phyloP scores from a whole-genome alignment of 2,888 invertebrate species.

The Dryococelus australis region DNA sequence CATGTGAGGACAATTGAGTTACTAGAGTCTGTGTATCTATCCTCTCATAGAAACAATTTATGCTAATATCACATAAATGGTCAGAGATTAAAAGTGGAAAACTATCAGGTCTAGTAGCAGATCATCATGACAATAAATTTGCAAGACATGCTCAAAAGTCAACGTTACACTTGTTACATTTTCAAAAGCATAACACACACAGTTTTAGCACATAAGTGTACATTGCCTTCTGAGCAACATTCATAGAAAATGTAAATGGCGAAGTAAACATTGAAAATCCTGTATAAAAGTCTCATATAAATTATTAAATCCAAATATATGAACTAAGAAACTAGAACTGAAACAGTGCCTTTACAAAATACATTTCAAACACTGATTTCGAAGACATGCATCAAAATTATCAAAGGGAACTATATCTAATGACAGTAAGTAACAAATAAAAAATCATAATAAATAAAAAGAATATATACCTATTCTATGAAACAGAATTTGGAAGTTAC shows the following conservation, averaged over 20 bases:
- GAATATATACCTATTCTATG: neutral
- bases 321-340: neutral
- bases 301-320: neutral
- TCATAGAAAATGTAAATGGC: neutral
- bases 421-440: neutral
- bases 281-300: neutral
- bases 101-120: neutral
- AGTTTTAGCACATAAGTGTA: neutral
- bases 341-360: neutral
- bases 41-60: neutral
- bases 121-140: neutral
- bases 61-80: slow-evolving; percentile 1
- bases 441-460: neutral
- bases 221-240: neutral
- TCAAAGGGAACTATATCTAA: neutral
- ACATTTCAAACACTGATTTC: no score
- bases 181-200: slow-evolving; percentile 7
- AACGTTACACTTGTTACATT: neutral
- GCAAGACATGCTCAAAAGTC: neutral
- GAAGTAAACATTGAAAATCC: neutral
- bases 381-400: neutral
- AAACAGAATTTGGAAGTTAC: neutral
- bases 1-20: no score
- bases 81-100: neutral
- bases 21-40: neutral